phyloP scores from a whole-genome alignment of 2,113 vertebrate genomes.

The Myiozetetes cayanensis region DNA sequence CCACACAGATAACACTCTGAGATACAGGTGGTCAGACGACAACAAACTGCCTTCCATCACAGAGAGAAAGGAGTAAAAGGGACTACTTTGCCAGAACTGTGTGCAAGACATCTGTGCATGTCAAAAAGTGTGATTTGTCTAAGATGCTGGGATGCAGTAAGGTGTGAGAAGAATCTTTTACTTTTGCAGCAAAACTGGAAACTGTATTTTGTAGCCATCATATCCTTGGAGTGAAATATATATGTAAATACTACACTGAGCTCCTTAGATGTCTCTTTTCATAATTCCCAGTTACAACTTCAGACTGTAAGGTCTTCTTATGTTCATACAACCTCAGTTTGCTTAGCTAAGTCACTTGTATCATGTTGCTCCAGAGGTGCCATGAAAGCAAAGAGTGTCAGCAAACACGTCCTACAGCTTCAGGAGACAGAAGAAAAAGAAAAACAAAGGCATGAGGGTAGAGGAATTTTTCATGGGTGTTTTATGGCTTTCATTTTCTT shows the following conservation, averaged over 20 bases:
- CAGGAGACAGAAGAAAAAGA: neutral
- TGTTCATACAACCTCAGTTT: neutral
- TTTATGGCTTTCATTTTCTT: slow-evolving; percentile 44
- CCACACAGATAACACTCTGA: neutral
- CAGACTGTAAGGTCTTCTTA: neutral
- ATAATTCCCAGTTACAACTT: neutral
- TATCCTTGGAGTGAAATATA: neutral
- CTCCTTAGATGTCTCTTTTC: neutral
- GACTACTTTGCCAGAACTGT: neutral
- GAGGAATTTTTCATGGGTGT: slow-evolving; percentile 18
- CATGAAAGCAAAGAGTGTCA: slow-evolving; percentile 18
- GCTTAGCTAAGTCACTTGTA: neutral
- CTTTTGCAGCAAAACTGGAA: neutral
- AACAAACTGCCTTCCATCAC: neutral
- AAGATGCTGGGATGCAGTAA: neutral
- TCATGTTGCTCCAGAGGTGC: neutral
- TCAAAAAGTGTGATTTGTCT: neutral
- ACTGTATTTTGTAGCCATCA: neutral
- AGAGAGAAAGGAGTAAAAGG: neutral
- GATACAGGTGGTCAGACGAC: neutral
- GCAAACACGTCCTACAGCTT: slow-evolving; percentile 29
- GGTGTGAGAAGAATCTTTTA: neutral
- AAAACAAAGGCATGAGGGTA: slow-evolving; percentile 10
- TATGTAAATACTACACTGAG: neutral
- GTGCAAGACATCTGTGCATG: neutral